Evolutionary conservation across 1,140 invertebrate genomes (phyloP), one percentile per base, ranked within the genome.

Genomic region (Drosophila subobscura): DNA sequence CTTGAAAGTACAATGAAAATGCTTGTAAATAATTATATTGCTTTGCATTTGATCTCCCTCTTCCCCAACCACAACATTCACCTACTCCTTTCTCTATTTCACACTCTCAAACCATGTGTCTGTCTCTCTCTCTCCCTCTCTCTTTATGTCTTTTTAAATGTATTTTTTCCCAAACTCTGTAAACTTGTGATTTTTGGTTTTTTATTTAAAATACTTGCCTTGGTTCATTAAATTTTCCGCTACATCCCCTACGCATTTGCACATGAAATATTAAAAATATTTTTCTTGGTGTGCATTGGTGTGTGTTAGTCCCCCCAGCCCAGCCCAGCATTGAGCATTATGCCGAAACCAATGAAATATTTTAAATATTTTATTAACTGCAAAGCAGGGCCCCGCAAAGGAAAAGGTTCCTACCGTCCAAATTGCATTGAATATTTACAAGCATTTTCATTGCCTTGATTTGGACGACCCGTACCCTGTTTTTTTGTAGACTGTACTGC

Each of bases 1-100:
- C 73, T 80, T 89, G 74, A 80, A 90, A 90, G 88, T 90, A 84
- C 79, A 80, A 84, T 90, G 88, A 90, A 90, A 90, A 90, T 90
- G 88, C 88, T 86, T 90, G 88, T 90, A 90, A 90, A 90, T 88
- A 86, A 83, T 83, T 88, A 63, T 71, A 67, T 81, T 90, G 83
- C 83, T 76, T 88, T 89, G 80, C 63, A 77, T 64, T 74, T 64
- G 49, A 73, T 63, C 64, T 68, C 42, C 40, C 27, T 45, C 14
- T 52, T 29, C 23, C 16, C 3, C 10, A 37, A 4, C 33, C 33
- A 4, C 10, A 4, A 37, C 33, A 37, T 33, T 7, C 10, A 12
- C 33, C 33, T 37, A 1, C 33, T 37, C 33, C 46, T 20, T 37
- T 14, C 5, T 49, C 33, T 53, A 22, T 58, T 8, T 40, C 8